phyloP scores from a whole-genome alignment of 1,140 invertebrate species.

The Drosophila arizonae region DNA sequence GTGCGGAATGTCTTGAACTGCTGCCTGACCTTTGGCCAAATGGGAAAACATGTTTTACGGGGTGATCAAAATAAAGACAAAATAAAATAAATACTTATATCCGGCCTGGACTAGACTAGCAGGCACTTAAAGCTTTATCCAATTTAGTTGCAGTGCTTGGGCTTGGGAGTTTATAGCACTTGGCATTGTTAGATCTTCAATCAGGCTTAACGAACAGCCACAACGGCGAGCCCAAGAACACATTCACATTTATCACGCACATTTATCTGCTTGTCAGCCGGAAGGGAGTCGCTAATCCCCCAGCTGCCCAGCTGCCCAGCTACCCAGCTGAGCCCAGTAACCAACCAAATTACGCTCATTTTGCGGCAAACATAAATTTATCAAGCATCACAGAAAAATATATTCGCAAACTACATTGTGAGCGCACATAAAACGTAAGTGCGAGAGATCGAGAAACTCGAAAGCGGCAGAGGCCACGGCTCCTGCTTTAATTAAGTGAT shows the following conservation, averaged over 20 bases:
- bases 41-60: not conserved
- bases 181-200: conserved; percentile 63
- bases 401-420: conserved; percentile 42
- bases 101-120: not conserved
- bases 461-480: conserved; percentile 3
- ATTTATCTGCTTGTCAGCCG: conserved; percentile 77
- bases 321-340: conserved; percentile 11
- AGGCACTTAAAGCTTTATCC: conserved; percentile 3
- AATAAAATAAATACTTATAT: not conserved
- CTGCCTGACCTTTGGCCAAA: not conserved
- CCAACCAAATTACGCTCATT: conserved; percentile 80
- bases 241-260: conserved; percentile 74
- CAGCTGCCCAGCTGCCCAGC: conserved; percentile 10
- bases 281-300: conserved; percentile 50
- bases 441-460: conserved; percentile 11
- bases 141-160: conserved; percentile 14
- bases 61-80: not conserved
- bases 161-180: conserved; percentile 30
- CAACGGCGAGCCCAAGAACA: conserved; percentile 4
- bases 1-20: no score
- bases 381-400: conserved; percentile 58
- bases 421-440: conserved; percentile 26
- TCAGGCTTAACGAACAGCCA: conserved; percentile 50
- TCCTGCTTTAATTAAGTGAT: conserved; percentile 76
- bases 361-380: conserved; percentile 73